These are phyloP conservation scores for Heliornis fulica DNA, from an alignment of 2,113 vertebrate species.

Conservation along the genomic window DNA sequence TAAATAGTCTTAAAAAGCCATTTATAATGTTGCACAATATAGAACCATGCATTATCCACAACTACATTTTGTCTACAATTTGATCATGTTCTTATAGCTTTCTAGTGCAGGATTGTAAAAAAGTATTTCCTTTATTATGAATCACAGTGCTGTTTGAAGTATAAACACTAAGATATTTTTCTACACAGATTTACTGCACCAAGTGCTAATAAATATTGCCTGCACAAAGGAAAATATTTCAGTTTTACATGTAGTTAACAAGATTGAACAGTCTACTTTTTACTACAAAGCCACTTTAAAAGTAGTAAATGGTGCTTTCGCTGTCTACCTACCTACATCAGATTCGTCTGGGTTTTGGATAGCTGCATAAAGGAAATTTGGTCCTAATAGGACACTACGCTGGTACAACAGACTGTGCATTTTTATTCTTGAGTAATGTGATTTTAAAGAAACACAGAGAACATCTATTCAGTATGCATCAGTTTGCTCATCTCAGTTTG, in stretches of 20 bases:
- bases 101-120: not conserved
- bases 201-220: not conserved
- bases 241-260: not conserved
- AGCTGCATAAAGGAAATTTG: not conserved
- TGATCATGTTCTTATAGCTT: not conserved
- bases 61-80: not conserved
- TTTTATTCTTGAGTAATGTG: not conserved
- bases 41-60: not conserved
- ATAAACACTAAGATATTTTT: not conserved
- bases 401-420: not conserved
- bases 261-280: not conserved
- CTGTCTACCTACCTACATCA: not conserved
- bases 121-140: not conserved
- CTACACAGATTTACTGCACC: not conserved
- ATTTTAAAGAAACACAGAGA: not conserved
- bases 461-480: not conserved
- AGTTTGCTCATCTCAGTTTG: not conserved
- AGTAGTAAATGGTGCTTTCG: conserved; percentile 14
- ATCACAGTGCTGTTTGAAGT: not conserved
- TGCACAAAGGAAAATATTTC: not conserved
- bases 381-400: not conserved
- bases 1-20: not conserved
- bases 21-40: not conserved
- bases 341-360: not conserved
- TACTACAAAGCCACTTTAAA: not conserved